phyloP scores from a whole-genome alignment of 2,888 invertebrate genomes.

The Leptodirus hochenwartii region DNA sequence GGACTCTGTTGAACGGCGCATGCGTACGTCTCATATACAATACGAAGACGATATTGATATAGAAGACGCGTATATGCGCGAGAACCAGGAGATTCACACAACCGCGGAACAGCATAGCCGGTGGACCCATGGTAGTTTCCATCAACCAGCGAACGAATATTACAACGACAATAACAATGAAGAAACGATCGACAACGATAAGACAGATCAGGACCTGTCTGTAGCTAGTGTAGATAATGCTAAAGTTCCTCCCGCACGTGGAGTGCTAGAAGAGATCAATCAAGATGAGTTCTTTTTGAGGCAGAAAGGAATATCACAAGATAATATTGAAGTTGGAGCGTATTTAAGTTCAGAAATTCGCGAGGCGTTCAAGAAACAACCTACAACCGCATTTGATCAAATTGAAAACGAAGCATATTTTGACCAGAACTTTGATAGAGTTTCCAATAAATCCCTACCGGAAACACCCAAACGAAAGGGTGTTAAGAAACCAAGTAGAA shows the following conservation, averaged over 20 bases:
- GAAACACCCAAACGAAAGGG: slow-evolving; percentile 35
- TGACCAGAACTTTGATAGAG: slow-evolving; percentile 15
- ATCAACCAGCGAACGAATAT: slow-evolving; percentile 9
- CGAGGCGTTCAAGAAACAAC: slow-evolving; percentile 48
- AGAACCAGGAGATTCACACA: slow-evolving; percentile 33
- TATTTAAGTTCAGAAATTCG: slow-evolving; percentile 64
- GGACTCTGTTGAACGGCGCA: slow-evolving; percentile 10
- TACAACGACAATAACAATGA: slow-evolving; percentile 17
- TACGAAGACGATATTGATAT: slow-evolving; percentile 26
- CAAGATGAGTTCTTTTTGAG: slow-evolving; percentile 76
- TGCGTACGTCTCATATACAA: slow-evolving; percentile 19
- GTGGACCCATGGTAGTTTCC: slow-evolving; percentile 26
- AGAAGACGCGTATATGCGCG: slow-evolving; percentile 33
- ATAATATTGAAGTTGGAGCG: slow-evolving; percentile 61
- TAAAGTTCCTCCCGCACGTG: slow-evolving; percentile 25
- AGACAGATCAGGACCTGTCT: too few relatives aligned
- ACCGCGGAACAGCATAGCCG: slow-evolving; percentile 19
- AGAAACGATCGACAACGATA: slow-evolving; percentile 12
- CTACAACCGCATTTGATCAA: slow-evolving; percentile 44
- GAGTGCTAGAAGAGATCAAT: slow-evolving; percentile 69
- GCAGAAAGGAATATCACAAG: slow-evolving; percentile 64
- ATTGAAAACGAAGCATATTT: slow-evolving; percentile 25
- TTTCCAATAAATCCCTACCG: slow-evolving; percentile 18
- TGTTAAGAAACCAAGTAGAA: slow-evolving; percentile 25
- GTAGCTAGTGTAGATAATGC: slow-evolving; percentile 12